A percentile compares a stretch with the other conserved stretches of the same genome.
These are phyloP conservation scores for Campylomormyrus numenius DNA, from an alignment of 2,113 vertebrate species.

Conservation along the genomic window DNA sequence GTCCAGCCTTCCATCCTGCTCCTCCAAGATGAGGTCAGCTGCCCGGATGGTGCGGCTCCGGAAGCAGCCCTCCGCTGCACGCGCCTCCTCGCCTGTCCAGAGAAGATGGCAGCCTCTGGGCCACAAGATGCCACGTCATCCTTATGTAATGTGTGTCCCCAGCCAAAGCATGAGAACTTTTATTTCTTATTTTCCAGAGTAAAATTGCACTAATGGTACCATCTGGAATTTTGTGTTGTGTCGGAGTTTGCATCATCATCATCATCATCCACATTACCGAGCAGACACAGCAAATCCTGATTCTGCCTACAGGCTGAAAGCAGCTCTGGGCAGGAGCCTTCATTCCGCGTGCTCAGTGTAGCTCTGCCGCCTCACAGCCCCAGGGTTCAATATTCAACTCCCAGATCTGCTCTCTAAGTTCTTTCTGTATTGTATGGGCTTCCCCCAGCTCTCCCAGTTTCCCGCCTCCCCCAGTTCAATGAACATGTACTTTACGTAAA, in stretches of 20 bases:
- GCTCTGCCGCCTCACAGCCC: not conserved
- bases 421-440: not conserved
- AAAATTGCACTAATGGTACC: not conserved
- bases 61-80: not conserved
- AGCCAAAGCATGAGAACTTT: not conserved
- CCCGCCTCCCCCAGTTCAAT: not conserved
- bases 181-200: not conserved
- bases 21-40: not conserved
- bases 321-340: not conserved
- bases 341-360: not conserved
- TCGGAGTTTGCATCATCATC: not conserved
- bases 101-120: not conserved
- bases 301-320: not conserved
- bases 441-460: not conserved
- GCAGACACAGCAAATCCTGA: not conserved
- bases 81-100: not conserved
- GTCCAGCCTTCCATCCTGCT: not conserved
- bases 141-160: not conserved
- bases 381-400: not conserved
- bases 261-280: not conserved
- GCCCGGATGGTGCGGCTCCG: not conserved
- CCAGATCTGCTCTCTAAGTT: not conserved
- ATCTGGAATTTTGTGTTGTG: not conserved
- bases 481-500: not conserved
- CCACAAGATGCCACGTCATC: not conserved